Conservation (phyloP, 2,113 vertebrate species). For the Sylvietta virens region DNA sequence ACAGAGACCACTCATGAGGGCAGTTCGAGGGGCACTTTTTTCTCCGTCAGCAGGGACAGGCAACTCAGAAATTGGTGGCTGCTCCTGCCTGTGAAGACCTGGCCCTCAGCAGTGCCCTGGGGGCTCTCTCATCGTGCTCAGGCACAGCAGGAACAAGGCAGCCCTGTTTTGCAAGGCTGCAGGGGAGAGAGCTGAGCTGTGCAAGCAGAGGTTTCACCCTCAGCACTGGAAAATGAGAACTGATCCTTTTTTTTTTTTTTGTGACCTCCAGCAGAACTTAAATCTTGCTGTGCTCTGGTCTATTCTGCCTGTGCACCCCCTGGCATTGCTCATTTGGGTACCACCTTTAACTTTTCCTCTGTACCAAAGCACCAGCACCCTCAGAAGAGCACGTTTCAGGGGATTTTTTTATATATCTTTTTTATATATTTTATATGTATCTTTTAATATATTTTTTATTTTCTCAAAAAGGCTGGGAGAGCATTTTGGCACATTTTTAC, state of each 20-base stretch:
- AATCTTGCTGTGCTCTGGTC: not conserved
- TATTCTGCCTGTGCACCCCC: not conserved
- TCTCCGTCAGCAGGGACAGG: not conserved
- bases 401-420: too few species aligned
- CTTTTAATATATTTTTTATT: not conserved
- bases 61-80: not conserved
- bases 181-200: not conserved
- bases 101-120: rapidly evolving
- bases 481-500: not conserved
- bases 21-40: rapidly evolving
- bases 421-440: too few species aligned
- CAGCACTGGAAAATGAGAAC: not conserved
- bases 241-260: not conserved
- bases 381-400: not conserved
- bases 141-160: not conserved
- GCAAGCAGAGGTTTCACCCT: not conserved
- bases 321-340: not conserved
- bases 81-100: not conserved
- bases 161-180: not conserved
- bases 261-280: not conserved
- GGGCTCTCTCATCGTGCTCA: not conserved
- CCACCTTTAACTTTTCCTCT: not conserved
- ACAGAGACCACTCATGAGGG: rapidly evolving
- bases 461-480: not conserved
- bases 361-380: not conserved